These are phyloP conservation scores for Harpagifer antarcticus DNA, from an alignment of 2,797 vertebrate genomes.

Conservation along the genomic window DNA sequence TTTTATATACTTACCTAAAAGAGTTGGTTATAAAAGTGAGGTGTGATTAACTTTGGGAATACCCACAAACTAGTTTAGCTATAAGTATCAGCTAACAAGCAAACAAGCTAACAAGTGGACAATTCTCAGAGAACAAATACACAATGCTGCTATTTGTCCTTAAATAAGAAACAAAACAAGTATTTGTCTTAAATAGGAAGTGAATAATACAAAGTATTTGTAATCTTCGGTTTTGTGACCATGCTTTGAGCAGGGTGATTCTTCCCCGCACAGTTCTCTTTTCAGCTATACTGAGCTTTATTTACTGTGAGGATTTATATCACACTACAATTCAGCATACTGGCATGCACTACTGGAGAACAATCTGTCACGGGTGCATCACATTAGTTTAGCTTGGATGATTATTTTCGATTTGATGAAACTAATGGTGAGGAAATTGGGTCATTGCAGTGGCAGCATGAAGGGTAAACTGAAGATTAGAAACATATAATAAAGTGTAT, in stretches of 20 bases:
- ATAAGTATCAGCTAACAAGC: conserved; percentile 1
- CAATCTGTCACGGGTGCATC: conserved; percentile 27
- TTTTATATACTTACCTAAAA: not conserved
- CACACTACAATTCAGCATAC: conserved; percentile 7
- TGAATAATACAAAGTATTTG: not conserved
- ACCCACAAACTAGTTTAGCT: not conserved
- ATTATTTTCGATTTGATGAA: conserved; percentile 37
- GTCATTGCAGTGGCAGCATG: conserved; percentile 32
- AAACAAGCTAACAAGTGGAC: not conserved
- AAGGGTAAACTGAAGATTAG: conserved; percentile 41
- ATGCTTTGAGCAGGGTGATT: not conserved
- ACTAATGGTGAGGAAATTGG: conserved; percentile 29
- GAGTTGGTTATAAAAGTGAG: not conserved
- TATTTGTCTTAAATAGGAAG: not conserved
- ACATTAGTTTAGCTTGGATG: conserved; percentile 32
- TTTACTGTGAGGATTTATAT: conserved; percentile 16
- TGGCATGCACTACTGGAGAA: conserved; percentile 18
- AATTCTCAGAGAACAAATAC: not conserved
- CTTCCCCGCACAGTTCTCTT: not conserved
- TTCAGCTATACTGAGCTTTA: not conserved
- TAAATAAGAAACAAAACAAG: conserved; percentile 2
- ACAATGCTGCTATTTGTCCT: conserved; percentile 4
- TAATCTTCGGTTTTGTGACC: conserved; percentile 1
- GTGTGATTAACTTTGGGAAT: not conserved
- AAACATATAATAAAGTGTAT: conserved; percentile 9